phyloP scores from a whole-genome alignment of 1,140 invertebrate species.

The Orius insidiosus region DNA sequence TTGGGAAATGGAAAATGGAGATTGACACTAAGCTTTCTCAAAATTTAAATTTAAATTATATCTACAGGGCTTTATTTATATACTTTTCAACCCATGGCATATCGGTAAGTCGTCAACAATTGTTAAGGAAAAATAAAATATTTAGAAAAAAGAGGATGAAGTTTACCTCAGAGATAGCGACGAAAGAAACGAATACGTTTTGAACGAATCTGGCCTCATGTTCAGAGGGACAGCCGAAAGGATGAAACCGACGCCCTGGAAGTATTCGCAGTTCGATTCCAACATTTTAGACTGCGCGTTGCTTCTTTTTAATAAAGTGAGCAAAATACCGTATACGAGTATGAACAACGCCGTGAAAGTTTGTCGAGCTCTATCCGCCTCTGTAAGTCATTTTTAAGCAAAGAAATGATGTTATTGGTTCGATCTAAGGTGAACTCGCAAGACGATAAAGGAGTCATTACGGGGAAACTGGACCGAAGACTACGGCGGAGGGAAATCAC shows the following conservation, averaged over 20 bases:
- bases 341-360: constrained; percentile 62
- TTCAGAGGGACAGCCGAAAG: constrained; percentile 74
- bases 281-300: constrained; percentile 72
- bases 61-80: constrained; percentile 43
- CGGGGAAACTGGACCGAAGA: constrained; percentile 80
- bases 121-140: not conserved
- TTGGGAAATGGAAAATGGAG: constrained; percentile 73
- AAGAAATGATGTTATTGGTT: not conserved
- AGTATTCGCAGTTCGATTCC: constrained; percentile 76
- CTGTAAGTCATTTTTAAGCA: constrained; percentile 33
- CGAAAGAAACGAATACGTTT: constrained; percentile 65
- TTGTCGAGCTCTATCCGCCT: constrained; percentile 58
- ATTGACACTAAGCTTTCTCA: constrained; percentile 61
- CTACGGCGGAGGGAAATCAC: constrained; percentile 62
- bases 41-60: constrained; percentile 36
- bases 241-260: constrained; percentile 71
- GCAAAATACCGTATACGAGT: constrained; percentile 38
- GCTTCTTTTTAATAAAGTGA: constrained; percentile 54
- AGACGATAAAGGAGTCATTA: constrained; percentile 69
- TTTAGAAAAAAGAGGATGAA: constrained; percentile 29
- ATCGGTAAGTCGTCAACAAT: constrained; percentile 31
- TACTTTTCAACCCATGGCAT: constrained; percentile 80
- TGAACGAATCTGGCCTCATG: constrained; percentile 75
- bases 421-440: constrained; percentile 57
- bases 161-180: constrained; percentile 46